These are phyloP conservation scores for Orientallactaga sibirica DNA, from an alignment of 2,797 vertebrate genomes.

Conservation along the genomic window DNA sequence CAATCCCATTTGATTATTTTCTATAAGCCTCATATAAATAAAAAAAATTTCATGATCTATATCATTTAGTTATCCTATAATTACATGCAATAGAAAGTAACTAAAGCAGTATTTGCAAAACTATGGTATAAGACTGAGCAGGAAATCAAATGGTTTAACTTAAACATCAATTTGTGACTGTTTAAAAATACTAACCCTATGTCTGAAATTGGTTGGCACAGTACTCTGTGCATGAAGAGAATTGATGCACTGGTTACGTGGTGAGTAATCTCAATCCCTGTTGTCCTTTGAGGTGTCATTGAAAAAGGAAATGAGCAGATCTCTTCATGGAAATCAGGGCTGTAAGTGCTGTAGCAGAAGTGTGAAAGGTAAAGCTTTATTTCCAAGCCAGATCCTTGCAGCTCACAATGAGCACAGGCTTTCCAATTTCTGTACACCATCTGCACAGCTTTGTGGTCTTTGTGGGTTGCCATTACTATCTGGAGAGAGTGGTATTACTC, in stretches of 20 bases:
- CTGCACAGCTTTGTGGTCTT: conserved; percentile 63
- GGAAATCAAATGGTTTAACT: conserved; percentile 57
- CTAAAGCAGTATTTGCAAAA: conserved; percentile 36
- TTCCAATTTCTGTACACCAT: conserved; percentile 73
- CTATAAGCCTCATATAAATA: conserved; percentile 2
- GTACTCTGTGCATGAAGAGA: conserved; percentile 67
- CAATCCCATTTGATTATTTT: conserved; percentile 17
- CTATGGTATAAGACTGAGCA: conserved; percentile 26
- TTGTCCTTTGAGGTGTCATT: conserved; percentile 73
- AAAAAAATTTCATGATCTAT: conserved; percentile 37
- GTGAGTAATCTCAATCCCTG: conserved; percentile 68
- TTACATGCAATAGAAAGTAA: conserved; percentile 47
- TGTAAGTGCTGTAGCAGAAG: conserved; percentile 74
- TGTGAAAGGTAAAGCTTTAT: conserved; percentile 78
- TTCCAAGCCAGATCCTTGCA: conserved; percentile 72
- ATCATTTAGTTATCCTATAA: conserved; percentile 29
- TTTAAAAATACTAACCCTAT: conserved; percentile 52
- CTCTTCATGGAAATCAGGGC: conserved; percentile 70
- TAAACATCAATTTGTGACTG: conserved; percentile 51
- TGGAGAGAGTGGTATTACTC: conserved; percentile 62
- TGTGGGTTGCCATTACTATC: conserved; percentile 68
- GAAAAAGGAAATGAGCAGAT: conserved; percentile 77
- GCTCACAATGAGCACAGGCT: conserved; percentile 77
- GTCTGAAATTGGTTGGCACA: conserved; percentile 57
- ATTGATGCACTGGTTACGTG: conserved; percentile 51